phyloP scores from a whole-genome alignment of 2,888 invertebrate species.

The Clanis bilineata region DNA sequence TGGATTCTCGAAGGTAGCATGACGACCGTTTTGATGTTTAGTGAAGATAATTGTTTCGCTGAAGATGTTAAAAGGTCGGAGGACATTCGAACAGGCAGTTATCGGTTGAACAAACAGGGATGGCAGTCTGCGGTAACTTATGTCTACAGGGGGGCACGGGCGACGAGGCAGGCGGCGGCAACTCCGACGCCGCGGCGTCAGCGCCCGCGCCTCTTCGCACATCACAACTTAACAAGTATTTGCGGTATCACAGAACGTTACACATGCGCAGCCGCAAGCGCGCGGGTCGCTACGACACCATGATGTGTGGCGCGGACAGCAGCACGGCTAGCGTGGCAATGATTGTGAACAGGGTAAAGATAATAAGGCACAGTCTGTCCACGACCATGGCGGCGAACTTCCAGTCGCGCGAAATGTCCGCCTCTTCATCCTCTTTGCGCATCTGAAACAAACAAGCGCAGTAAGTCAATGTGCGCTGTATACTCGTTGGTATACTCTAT shows the following conservation, averaged over 20 bases:
- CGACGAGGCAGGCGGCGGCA: conserved; percentile 72
- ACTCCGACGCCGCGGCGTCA: conserved; percentile 70
- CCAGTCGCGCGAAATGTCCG: conserved; percentile 98
- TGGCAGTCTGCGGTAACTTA: conserved; percentile 78
- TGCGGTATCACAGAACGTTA: conserved; percentile 86
- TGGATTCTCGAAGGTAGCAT: conserved; percentile 40
- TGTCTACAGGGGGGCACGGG: conserved; percentile 74
- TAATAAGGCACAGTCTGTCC: conserved; percentile 99
- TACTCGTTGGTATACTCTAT: no score
- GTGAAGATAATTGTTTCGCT: conserved; percentile 55
- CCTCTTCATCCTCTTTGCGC: conserved; percentile 96
- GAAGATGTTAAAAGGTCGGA: conserved; percentile 50
- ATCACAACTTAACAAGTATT: conserved; percentile 86
- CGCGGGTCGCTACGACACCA: conserved; percentile 90
- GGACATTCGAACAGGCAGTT: conserved; percentile 68
- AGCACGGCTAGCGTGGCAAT: conserved; percentile 98
- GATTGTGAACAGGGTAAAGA: conserved; percentile 99
- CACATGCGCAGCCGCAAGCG: conserved; percentile 76
- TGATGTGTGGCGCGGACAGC: conserved; percentile 97
- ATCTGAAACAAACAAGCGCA: conserved; percentile 81
- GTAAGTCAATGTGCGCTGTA: no score
- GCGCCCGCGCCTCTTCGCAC: conserved; percentile 74
- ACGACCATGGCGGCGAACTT: conserved; percentile 99
- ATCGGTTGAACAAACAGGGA: conserved; percentile 65
- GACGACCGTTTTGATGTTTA: conserved; percentile 39